Base-by-base conservation (phyloP, 2,113 vertebrate species). In the Engystomops pustulosus region DNA sequence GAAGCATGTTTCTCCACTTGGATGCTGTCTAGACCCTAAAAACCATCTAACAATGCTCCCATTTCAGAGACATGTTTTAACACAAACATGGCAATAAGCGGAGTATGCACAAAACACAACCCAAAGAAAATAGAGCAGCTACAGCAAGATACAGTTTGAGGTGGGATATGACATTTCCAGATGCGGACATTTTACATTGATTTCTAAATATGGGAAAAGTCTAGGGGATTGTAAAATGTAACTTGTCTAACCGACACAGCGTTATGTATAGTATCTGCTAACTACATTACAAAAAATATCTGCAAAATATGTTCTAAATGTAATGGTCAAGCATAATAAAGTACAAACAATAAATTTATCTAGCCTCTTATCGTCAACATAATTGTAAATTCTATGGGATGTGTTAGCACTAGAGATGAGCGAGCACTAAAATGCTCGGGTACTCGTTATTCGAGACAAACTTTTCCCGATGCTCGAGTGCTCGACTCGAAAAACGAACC, bases 261-360 rank as follows among this genome's bases (percentile, higher is more conserved):
- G 88, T 87, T 55, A 74, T 11, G 85, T 60, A 62, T 27, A 20
- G 74, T 89, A 90, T 90, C 81, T 91, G 86, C 79, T 87, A 90
- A 86, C 20, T 85, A 30, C 79, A 87, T 88, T 84, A 84, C 45
- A 41, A 41, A 41, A 41, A 75, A 78, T 32, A 51, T 34, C 36
- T 51, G 55, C 53, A 49, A 62, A 82, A 67, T 68, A 69, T 51
- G 25, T 44, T 83, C 41, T 41, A 60, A 60, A 74, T 83, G 20
- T 62, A 74, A 83, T n/a, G 27, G 18, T 76, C 12, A 76, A 38
- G 20, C 49, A 32, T 41, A n/a, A n/a, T n/a, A n/a, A n/a, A n/a
- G n/a, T n/a, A n/a, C n/a, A n/a, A n/a, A n/a, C n/a, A n/a, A n/a
- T n/a, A n/a, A n/a, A n/a, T n/a, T n/a, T n/a, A n/a, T n/a, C n/a